Percentiles rank a stretch among this genome's conserved stretches.
These are phyloP conservation scores for Drosophila setifemur DNA, from an alignment of 1,140 invertebrate species.

Conservation along the genomic window DNA sequence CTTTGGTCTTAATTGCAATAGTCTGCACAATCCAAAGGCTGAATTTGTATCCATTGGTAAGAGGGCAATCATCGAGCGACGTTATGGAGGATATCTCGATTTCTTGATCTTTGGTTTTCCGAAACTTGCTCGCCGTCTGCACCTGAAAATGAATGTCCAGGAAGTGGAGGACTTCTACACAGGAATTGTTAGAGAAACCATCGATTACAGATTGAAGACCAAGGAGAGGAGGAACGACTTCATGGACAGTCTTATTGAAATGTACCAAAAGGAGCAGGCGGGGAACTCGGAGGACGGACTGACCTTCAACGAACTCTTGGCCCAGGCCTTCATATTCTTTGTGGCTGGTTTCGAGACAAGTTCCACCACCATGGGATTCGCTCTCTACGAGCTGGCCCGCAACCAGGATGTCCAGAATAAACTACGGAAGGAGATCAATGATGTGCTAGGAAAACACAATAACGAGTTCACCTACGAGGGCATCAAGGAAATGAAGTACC, in stretches of 20 bases:
- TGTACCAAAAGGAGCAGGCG: conserved; percentile 82
- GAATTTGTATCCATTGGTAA: conserved; percentile 83
- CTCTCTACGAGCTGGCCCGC: conserved; percentile 84
- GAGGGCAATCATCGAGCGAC: conserved; percentile 49
- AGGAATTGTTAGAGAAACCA: conserved; percentile 82
- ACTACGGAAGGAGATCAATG: conserved; percentile 84
- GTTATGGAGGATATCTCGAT: conserved; percentile 36
- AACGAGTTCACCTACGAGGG: conserved; percentile 84
- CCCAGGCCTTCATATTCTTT: conserved; percentile 84
- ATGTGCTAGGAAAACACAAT: conserved; percentile 75
- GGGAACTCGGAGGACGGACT: conserved; percentile 63
- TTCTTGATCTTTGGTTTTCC: conserved; percentile 54
- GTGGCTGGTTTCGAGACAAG: conserved; percentile 86
- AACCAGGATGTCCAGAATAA: conserved; percentile 85
- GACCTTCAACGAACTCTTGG: conserved; percentile 78
- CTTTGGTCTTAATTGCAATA: conserved; percentile 83
- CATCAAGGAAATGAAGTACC: conserved; percentile 83
- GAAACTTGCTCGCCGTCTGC: conserved; percentile 39
- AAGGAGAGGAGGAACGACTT: conserved; percentile 84
- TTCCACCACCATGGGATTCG: conserved; percentile 84
- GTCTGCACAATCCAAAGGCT: conserved; percentile 78
- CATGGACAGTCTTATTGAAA: conserved; percentile 83
- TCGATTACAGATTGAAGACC: conserved; percentile 83
- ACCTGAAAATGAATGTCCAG: conserved; percentile 77
- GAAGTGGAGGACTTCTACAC: conserved; percentile 83